Conservation (phyloP, 2,797 vertebrate genomes). For the Lagorchestes hirsutus region DNA sequence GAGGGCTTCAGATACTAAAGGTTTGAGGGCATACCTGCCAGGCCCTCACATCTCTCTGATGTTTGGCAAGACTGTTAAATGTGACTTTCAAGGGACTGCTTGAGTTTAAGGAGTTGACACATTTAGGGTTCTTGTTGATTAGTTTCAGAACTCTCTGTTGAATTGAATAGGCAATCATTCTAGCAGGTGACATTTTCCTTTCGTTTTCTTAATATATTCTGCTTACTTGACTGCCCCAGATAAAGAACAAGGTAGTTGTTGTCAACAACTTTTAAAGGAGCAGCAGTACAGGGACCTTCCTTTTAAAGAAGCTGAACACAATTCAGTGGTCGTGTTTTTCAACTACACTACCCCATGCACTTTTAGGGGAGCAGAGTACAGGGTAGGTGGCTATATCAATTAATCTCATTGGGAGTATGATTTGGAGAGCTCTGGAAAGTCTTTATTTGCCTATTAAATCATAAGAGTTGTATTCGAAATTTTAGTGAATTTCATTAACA, state of each 20-base stretch:
- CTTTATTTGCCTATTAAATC: background rate
- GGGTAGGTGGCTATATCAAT: background rate
- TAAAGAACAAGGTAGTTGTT: background rate
- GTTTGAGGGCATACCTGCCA: background rate
- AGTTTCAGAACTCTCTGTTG: constrained; percentile 22
- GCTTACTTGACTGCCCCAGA: background rate
- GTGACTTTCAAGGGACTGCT: background rate
- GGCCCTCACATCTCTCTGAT: background rate
- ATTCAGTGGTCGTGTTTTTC: background rate
- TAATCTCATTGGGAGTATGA: background rate
- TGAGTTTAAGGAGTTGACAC: constrained; percentile 14
- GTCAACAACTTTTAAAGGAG: background rate
- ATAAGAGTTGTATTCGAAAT: background rate
- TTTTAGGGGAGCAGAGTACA: background rate
- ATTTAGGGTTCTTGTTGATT: constrained; percentile 18
- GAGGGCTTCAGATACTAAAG: constrained; percentile 20
- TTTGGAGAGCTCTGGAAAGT: background rate
- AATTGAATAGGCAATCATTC: constrained; percentile 3
- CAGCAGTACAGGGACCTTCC: background rate
- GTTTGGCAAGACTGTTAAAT: background rate
- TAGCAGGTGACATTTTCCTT: background rate
- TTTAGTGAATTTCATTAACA: background rate
- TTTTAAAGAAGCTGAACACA: background rate
- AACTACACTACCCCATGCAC: background rate
- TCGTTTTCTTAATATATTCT: constrained; percentile 36